phyloP scores from a whole-genome alignment of 2,113 vertebrate species.

The Procavia capensis region DNA sequence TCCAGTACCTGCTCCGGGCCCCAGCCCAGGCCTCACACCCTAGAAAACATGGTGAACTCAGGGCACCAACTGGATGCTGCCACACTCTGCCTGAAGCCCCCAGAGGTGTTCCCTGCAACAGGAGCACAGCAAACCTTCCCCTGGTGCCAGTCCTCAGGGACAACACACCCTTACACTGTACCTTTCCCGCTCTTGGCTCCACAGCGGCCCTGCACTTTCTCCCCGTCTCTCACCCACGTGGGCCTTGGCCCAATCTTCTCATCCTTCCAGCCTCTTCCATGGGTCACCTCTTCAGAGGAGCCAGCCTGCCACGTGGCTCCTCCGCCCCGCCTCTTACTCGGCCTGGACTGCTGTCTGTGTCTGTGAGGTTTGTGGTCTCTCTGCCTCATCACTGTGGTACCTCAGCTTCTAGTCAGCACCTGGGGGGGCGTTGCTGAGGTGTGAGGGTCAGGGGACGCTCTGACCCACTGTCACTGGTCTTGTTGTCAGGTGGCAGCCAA shows the following conservation, averaged over 20 bases:
- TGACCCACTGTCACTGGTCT: neutral
- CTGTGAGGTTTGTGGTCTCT: neutral
- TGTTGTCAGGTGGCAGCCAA: no score
- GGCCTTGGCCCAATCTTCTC: neutral
- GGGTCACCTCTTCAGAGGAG: neutral
- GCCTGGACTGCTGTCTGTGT: neutral
- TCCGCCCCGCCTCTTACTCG: neutral
- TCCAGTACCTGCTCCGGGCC: no score
- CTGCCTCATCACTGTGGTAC: neutral
- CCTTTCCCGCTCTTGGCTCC: neutral
- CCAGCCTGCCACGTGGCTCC: neutral
- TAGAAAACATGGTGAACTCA: neutral
- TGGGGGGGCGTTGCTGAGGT: neutral
- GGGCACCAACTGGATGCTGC: neutral
- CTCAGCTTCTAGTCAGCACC: neutral
- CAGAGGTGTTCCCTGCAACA: neutral
- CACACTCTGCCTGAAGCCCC: neutral
- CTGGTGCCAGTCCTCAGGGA: neutral
- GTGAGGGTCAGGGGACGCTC: neutral
- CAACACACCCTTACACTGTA: rapidly evolving
- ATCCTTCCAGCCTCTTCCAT: rapidly evolving
- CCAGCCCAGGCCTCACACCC: neutral
- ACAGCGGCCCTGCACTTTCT: neutral
- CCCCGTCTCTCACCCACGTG: neutral
- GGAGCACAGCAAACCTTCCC: no score